These are phyloP conservation scores for Scyliorhinus canicula DNA, from an alignment of 2,797 vertebrate species.

Conservation along the genomic window DNA sequence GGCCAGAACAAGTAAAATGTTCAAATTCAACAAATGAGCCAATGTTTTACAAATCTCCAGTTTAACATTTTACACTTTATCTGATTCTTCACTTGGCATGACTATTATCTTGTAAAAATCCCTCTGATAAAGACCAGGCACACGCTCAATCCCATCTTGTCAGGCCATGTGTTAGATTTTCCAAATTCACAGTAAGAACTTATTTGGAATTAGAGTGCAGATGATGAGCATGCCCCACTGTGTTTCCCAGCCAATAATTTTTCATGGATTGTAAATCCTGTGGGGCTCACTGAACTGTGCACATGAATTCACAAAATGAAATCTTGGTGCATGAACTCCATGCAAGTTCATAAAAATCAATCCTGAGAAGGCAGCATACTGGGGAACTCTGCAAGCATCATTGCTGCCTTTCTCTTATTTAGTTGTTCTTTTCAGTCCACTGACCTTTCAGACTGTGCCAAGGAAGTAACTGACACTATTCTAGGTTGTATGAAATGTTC, in stretches of 20 bases:
- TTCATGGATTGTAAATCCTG: not conserved
- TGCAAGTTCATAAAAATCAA: not conserved
- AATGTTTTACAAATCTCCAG: too few relatives aligned
- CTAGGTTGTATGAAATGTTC: not conserved
- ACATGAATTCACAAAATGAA: not conserved
- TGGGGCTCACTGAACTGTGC: not conserved
- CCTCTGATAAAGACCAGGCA: not conserved
- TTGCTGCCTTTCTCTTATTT: not conserved
- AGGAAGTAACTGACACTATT: not conserved
- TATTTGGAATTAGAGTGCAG: not conserved
- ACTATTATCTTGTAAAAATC: not conserved
- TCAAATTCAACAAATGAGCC: not conserved
- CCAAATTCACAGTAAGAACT: not conserved
- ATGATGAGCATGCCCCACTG: not conserved
- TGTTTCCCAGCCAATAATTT: not conserved
- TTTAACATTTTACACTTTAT: not conserved
- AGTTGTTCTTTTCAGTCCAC: not conserved
- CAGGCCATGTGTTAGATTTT: not conserved
- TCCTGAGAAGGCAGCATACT: not conserved
- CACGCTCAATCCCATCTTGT: not conserved
- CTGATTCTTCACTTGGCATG: not conserved
- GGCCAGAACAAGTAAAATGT: not conserved
- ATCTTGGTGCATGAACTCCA: not conserved
- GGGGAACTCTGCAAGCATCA: not conserved
- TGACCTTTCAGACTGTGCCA: conserved; percentile 7